Evolutionary conservation across 1,140 invertebrate genomes (phyloP).

Genomic region (Forficula auricularia): DNA sequence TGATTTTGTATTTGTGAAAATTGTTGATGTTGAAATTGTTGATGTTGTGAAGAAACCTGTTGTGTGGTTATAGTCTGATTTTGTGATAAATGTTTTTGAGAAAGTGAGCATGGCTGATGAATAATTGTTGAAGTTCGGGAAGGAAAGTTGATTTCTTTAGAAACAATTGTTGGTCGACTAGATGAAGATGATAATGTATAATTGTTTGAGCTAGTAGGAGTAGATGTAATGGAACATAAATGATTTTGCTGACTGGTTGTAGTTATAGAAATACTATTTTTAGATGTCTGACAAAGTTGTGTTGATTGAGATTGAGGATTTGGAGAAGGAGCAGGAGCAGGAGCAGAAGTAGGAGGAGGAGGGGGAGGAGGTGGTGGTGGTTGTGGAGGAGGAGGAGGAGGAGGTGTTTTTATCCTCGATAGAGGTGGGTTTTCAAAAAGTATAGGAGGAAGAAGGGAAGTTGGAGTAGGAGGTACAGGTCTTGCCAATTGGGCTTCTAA

Average conservation of each 20-base stretch:
- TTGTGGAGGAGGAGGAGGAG: neutral
- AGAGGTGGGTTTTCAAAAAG: constrained; percentile 13
- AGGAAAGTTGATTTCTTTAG: constrained; percentile 3
- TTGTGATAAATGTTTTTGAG: constrained; percentile 17
- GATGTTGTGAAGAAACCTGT: constrained; percentile 8
- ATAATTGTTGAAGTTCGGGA: constrained; percentile 19
- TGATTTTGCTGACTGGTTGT: too few species aligned
- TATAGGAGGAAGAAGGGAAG: constrained; percentile 26
- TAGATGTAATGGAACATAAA: too few species aligned
- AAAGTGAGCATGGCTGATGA: constrained; percentile 20
- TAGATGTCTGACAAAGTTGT: neutral
- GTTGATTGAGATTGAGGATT: neutral
- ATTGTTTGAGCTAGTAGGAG: constrained; percentile 19
- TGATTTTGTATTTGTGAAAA: constrained; percentile 20
- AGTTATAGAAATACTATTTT: too few species aligned
- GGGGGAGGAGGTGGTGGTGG: constrained; percentile 1
- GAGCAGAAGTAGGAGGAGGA: constrained; percentile 4
- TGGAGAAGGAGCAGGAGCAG: constrained; percentile 4
- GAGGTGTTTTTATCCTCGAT: constrained; percentile 1
- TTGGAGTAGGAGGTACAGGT: constrained; percentile 42
- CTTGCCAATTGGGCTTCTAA: constrained; percentile 53
- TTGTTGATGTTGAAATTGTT: constrained; percentile 11
- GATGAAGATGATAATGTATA: constrained; percentile 27
- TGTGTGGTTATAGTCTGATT: constrained; percentile 17
- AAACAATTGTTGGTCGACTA: neutral